Evolutionary conservation across 2,113 vertebrate species (phyloP).

Genomic region (Lates calcarifer): DNA sequence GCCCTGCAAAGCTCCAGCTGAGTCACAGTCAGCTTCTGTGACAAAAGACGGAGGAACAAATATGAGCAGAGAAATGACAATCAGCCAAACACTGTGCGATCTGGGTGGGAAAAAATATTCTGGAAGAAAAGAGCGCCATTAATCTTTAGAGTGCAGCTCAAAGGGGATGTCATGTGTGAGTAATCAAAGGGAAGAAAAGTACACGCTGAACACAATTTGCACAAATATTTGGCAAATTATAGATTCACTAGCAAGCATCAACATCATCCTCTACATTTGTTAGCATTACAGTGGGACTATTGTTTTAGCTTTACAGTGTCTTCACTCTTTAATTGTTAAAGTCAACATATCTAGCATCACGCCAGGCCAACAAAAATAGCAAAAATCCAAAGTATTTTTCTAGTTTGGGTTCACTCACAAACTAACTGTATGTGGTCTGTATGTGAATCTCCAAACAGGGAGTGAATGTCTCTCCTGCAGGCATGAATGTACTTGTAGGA

Average conservation of each 20-base stretch:
- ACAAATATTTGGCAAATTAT: constrained; percentile 21
- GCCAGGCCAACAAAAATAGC: constrained; percentile 43
- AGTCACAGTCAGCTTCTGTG: constrained; percentile 69
- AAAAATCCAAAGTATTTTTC: constrained; percentile 49
- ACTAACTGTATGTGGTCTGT: constrained; percentile 42
- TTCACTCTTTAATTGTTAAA: constrained; percentile 38
- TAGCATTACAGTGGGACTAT: constrained; percentile 16
- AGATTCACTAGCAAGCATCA: constrained; percentile 20
- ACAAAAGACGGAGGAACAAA: constrained; percentile 69
- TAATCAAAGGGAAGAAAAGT: constrained; percentile 10
- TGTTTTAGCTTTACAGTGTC: constrained; percentile 35
- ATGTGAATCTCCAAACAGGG: constrained; percentile 38
- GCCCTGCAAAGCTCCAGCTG: constrained; percentile 69
- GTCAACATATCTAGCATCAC: constrained; percentile 24
- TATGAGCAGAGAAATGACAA: constrained; percentile 55
- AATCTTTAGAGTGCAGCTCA: constrained; percentile 36
- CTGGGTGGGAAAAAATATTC: constrained; percentile 29
- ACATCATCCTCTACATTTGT: background rate
- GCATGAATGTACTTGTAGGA: constrained; percentile 35
- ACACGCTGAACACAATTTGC: constrained; percentile 27
- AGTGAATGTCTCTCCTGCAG: constrained; percentile 24
- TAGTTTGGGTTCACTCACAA: constrained; percentile 15
- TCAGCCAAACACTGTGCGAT: constrained; percentile 53
- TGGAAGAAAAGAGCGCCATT: constrained; percentile 24
- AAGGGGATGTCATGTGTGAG: constrained; percentile 40